phyloP scores from a whole-genome alignment of 2,888 invertebrate species.

The Pemphredon lugubris region DNA sequence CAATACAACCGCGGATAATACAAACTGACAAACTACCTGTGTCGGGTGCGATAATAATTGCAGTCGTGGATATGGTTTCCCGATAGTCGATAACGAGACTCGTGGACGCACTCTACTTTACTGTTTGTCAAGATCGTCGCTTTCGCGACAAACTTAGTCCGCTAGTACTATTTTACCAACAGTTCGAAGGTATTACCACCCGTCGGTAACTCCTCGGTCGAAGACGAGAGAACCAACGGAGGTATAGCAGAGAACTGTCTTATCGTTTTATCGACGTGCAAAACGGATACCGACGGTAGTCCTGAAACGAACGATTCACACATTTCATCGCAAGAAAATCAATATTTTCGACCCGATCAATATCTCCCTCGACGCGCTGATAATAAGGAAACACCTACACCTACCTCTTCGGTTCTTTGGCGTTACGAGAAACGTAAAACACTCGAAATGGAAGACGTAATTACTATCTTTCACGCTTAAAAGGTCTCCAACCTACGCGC shows the following conservation, averaged over 20 bases:
- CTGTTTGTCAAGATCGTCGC: too few species aligned
- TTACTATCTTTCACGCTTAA: too few species aligned
- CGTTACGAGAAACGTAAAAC: too few species aligned
- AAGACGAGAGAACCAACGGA: not conserved
- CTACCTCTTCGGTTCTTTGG: too few species aligned
- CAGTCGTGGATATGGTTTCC: not conserved
- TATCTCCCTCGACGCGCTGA: too few species aligned
- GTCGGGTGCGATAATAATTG: too few species aligned
- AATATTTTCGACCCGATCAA: not conserved
- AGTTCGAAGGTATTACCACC: conserved; percentile 11
- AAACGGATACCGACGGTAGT: not conserved
- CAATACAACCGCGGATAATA: too few species aligned
- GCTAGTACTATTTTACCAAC: conserved; percentile 3
- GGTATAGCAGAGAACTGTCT: conserved; percentile 12
- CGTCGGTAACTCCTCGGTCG: not conserved
- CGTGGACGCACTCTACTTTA: too few species aligned
- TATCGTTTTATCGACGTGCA: conserved; percentile 21
- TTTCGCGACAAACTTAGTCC: conserved; percentile 14
- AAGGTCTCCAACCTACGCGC: not conserved
- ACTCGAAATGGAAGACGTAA: too few species aligned
- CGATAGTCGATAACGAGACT: not conserved
- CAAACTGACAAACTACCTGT: too few species aligned
- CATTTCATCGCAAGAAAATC: too few species aligned
- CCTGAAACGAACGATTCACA: not conserved
- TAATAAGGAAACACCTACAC: too few species aligned